Evolutionary conservation across 2,113 vertebrate genomes (phyloP), one percentile per base, ranked within the genome.

Genomic region (Dryoscopus gambensis): DNA sequence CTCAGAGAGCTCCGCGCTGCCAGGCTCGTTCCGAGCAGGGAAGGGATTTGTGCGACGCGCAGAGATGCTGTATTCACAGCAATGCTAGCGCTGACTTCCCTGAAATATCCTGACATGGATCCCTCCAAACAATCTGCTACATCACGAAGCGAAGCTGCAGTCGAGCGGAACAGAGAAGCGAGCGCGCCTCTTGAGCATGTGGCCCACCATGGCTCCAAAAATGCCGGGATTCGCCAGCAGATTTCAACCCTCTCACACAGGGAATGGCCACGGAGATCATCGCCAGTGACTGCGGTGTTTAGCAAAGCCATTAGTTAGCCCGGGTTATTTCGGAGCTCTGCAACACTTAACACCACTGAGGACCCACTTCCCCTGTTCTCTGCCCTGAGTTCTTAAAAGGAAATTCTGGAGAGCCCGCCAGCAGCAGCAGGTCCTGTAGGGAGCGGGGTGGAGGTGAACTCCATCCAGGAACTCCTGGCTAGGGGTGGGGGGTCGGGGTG

Each of bases 31-130:
- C 49, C 11, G 2, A 57, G 6, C 55, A 3, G 46, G 62, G 74
- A 39, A 59, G 81, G 87, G 89, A 57, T 90, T 70, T 73, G 65
- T 57, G 93, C 65, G 2, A 5, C 4, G n/a, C 74, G 4, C 70
- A 16, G 87, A 57, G 88, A 55, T 60, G 47, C 28, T n/a, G 62
- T 5, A 15, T 69, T 69, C 78, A 6, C 74, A 47, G 94, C 90
- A 22, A 5, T 0, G 28, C 28, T 40, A 11, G 59, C 85, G 5
- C 44, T 52, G 69, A 10, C 84, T 87, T 79, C 71, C 78, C 89
- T 64, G 71, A 94, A 96, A 91, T 80, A 91, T 15, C 87, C 82
- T 86, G 81, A 78, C 75, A 73, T 7, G 70, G 84, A 87, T 85
- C 77, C 84, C 63, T 94, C 62, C 79, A 21, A 91, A 81, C 87